These are phyloP conservation scores for Fragum sueziense DNA, from an alignment of 2,888 invertebrate genomes.

Conservation along the genomic window DNA sequence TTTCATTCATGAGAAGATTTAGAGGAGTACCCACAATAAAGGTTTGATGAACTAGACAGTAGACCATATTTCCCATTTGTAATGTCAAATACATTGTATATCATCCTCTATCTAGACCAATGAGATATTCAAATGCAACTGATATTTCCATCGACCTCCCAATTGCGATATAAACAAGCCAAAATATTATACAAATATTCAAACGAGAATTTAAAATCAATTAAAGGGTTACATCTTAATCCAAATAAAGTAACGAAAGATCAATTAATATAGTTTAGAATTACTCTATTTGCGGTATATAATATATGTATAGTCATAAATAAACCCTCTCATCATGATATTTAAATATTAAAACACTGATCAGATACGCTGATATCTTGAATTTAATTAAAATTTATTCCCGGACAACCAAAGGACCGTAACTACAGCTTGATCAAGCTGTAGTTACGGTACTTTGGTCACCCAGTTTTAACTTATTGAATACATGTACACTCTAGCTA, in stretches of 20 bases:
- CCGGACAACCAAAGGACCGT: neutral
- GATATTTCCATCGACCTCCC: no score
- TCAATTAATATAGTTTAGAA: neutral
- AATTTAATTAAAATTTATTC: neutral
- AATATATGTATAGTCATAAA: neutral
- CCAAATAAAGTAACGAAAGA: neutral
- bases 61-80: no score
- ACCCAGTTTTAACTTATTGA: no score
- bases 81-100: no score
- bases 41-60: no score
- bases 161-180: no score
- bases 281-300: neutral
- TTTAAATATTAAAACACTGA: neutral
- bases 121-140: no score
- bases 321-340: neutral
- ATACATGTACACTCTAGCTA: no score
- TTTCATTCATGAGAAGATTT: no score
- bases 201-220: neutral
- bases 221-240: neutral
- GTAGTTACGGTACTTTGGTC: neutral
- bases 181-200: neutral
- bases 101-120: no score
- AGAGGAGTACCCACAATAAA: no score
- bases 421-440: neutral
- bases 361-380: neutral